phyloP scores from a whole-genome alignment of 2,888 invertebrate species.

The Ochropleura plecta region DNA sequence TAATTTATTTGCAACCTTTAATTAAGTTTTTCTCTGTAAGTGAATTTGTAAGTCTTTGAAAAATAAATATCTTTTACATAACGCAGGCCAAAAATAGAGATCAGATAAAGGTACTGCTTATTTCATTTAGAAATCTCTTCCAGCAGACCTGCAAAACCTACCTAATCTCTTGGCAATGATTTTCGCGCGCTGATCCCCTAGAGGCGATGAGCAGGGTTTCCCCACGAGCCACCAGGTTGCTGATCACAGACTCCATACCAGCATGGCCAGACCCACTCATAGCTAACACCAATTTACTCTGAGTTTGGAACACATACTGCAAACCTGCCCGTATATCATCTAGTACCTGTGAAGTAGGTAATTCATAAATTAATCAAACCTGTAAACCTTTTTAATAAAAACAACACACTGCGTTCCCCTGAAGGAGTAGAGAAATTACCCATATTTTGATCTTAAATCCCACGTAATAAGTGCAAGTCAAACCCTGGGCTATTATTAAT shows the following conservation, averaged over 20 bases:
- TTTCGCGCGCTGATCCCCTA: constrained; percentile 94
- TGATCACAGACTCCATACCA: constrained; percentile 96
- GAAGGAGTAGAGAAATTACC: no score
- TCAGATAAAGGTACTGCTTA: no score
- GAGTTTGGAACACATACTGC: constrained; percentile 96
- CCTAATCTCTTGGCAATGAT: constrained; percentile 94
- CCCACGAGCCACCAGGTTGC: constrained; percentile 94
- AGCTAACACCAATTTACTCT: constrained; percentile 94
- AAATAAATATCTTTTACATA: no score
- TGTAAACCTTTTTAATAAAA: neutral
- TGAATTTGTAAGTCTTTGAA: no score
- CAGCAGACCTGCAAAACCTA: constrained; percentile 59
- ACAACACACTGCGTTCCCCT: constrained; percentile 54
- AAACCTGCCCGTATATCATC: constrained; percentile 95
- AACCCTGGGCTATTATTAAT: neutral
- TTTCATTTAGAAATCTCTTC: no score
- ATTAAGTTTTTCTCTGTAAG: no score
- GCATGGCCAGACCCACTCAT: constrained; percentile 94
- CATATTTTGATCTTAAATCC: neutral
- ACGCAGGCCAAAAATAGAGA: no score
- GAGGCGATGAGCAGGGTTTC: constrained; percentile 94
- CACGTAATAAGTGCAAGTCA: neutral
- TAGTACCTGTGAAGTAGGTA: constrained; percentile 91
- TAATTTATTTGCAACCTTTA: no score
- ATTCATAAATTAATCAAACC: neutral